Percentiles rank a stretch among this genome's conserved stretches.
phyloP scores from a whole-genome alignment of 2,797 vertebrate genomes.

The Heteromormyrus szaboi region DNA sequence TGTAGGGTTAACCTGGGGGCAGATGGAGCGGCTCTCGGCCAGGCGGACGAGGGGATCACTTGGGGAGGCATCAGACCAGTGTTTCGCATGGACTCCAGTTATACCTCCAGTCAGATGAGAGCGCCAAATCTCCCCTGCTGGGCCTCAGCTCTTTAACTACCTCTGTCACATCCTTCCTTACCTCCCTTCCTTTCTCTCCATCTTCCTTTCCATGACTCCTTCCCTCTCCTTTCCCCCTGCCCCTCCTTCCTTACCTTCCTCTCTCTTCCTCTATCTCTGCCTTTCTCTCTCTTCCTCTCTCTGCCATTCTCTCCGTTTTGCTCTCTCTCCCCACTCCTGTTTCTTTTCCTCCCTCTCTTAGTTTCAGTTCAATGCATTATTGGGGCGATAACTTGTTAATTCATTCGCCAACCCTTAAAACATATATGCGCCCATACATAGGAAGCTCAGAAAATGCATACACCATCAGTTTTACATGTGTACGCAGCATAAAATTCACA shows the following conservation, averaged over 20 bases:
- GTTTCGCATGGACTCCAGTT: background rate
- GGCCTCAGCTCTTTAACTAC: background rate
- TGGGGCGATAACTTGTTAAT: background rate
- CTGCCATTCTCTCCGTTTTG: background rate
- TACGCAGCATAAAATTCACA: background rate
- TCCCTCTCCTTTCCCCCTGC: background rate
- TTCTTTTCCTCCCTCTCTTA: slow-evolving; percentile 35
- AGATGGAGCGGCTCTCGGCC: background rate
- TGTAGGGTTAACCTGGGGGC: background rate
- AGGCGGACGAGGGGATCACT: background rate
- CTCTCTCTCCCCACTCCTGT: slow-evolving; percentile 12
- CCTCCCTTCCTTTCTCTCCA: background rate
- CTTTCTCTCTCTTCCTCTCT: background rate
- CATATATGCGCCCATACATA: background rate
- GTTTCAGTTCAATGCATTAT: background rate
- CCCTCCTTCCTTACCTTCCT: background rate
- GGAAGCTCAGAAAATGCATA: background rate
- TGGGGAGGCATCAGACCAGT: background rate
- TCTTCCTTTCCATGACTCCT: background rate
- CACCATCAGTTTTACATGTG: background rate
- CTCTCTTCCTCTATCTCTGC: background rate
- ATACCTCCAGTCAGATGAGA: background rate
- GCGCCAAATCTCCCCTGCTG: background rate
- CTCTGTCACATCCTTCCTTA: slow-evolving; percentile 1
- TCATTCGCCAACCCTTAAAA: background rate